These are phyloP conservation scores for Planococcus citri DNA, from an alignment of 1,140 invertebrate genomes.

Conservation along the genomic window DNA sequence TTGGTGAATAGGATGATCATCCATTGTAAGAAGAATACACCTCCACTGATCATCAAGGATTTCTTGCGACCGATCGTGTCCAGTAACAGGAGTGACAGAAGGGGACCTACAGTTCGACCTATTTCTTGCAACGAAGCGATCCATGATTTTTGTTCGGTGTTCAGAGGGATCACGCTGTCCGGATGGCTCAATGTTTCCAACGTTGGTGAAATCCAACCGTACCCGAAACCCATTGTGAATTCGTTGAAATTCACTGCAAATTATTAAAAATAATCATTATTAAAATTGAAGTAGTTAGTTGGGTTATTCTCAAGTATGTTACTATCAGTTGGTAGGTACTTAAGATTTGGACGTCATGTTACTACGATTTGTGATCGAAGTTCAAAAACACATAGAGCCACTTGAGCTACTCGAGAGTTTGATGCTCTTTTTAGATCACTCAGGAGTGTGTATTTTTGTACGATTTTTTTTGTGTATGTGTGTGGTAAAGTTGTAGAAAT, in stretches of 20 bases:
- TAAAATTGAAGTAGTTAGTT: no score
- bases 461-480: no score
- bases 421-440: no score
- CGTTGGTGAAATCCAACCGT: neutral
- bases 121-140: neutral
- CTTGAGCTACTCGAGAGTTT: no score
- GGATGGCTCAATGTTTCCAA: neutral
- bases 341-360: neutral
- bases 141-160: neutral
- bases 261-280: no score
- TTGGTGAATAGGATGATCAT: neutral
- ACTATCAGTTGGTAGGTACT: neutral
- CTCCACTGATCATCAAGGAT: neutral
- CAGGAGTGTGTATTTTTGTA: no score
- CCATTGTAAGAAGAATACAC: neutral
- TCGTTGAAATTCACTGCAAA: constrained; percentile 26
- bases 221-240: neutral
- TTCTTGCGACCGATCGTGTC: neutral
- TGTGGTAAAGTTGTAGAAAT: no score
- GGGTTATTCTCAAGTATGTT: neutral
- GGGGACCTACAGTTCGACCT: neutral
- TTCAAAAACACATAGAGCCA: neutral
- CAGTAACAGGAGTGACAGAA: neutral
- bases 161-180: neutral
- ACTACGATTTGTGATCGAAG: neutral